phyloP scores from a whole-genome alignment of 2,797 vertebrate species.

The Podarcis siculus region DNA sequence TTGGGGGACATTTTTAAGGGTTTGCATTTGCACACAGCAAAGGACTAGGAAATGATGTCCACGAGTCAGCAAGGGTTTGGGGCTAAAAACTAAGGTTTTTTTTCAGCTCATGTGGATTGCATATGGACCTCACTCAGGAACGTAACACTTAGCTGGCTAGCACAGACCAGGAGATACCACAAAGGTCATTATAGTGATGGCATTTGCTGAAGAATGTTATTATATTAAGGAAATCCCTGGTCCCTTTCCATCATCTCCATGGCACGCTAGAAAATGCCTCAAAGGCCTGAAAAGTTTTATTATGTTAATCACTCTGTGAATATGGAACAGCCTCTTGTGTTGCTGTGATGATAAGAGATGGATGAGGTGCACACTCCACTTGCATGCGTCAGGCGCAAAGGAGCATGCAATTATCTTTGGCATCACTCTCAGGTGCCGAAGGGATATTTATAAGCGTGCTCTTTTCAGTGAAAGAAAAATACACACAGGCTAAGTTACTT shows the following conservation, averaged over 20 bases:
- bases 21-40: not conserved
- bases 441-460: conserved; percentile 26
- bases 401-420: conserved; percentile 30
- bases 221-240: not conserved
- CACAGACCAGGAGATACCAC: not conserved
- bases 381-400: not conserved
- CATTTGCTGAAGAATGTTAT: not conserved
- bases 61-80: not conserved
- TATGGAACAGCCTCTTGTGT: not conserved
- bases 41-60: not conserved
- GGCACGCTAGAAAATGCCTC: not conserved
- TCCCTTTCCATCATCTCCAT: no score
- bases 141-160: not conserved
- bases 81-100: not conserved
- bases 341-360: not conserved
- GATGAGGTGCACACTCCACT: not conserved
- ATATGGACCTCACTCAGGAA: not conserved
- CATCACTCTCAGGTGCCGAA: accelerated
- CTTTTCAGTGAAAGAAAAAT: conserved; percentile 52
- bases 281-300: not conserved
- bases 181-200: not conserved
- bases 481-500: conserved; percentile 21
- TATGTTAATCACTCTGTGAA: not conserved
- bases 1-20: no score
- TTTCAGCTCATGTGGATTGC: not conserved